A percentile compares a stretch with the other conserved stretches of the same genome.
Conservation (phyloP, 2,113 vertebrate genomes). For the Leucosticte australis region DNA sequence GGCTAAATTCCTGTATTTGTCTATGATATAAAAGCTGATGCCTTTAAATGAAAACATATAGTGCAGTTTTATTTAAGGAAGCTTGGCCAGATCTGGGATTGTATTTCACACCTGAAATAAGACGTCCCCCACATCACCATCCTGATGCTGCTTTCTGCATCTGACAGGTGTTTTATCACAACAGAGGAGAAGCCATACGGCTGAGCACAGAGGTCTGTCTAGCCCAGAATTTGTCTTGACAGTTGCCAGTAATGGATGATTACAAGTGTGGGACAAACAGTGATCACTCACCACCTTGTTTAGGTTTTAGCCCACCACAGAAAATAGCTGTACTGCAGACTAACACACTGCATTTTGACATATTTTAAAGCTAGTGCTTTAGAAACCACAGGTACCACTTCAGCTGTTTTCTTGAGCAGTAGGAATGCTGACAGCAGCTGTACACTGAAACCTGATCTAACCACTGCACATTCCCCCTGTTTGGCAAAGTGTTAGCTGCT, state of each 20-base stretch:
- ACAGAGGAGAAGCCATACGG: not conserved
- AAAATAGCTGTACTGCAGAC: not conserved
- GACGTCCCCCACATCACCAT: not conserved
- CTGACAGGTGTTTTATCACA: constrained; percentile 1
- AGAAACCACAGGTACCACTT: constrained; percentile 9
- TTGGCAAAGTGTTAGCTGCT: not conserved
- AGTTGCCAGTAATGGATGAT: constrained; percentile 17
- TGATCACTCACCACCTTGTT: constrained; percentile 15
- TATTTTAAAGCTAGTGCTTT: not conserved
- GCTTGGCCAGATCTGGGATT: not conserved
- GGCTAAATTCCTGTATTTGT: not conserved
- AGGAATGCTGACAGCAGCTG: not conserved
- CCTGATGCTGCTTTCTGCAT: not conserved
- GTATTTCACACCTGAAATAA: not conserved
- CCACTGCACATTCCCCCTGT: not conserved
- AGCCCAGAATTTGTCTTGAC: constrained; percentile 6
- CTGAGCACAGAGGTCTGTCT: not conserved
- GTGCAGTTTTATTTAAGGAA: not conserved
- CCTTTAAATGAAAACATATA: not conserved
- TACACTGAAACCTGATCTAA: not conserved
- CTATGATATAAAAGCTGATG: not conserved
- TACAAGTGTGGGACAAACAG: not conserved
- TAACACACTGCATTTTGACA: not conserved
- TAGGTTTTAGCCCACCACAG: not conserved
- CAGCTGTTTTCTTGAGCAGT: constrained; percentile 10